Evolutionary conservation across 1,140 invertebrate genomes (phyloP), one percentile per base, ranked within the genome.

Genomic region (Drosophila lowei): DNA sequence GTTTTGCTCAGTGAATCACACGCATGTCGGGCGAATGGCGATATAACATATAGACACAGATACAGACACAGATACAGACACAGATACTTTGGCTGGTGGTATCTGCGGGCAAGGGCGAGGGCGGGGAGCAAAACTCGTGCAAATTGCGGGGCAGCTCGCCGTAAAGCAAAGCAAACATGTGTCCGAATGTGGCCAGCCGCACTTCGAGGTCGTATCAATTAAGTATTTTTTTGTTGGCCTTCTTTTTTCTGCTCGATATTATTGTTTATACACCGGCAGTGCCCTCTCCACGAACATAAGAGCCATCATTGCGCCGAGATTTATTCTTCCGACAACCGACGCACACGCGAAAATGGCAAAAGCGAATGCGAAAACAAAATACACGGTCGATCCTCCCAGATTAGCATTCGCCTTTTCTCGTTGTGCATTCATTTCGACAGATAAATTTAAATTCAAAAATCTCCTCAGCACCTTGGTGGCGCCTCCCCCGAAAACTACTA

Each of bases 191-290:
- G 42, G 57, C 25, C 30, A 6, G 21, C 7, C 30, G 30, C 30
- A 67, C 50, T 74, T 56, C 75, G 72, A 79, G 80, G 80, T 72
- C 72, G 60, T 50, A 73, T 79, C 72, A 72, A 84, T 84, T 79
- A 67, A 76, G 67, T 54, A 13, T 13, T 38, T 38, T 68, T 68
- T 46, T 55, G 53, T 42, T 30, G 47, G 16, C 41, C 34, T 42
- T 28, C 28, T 64, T 28, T 47, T 57, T 57, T 66, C 21, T 46
- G 58, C 30, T 23, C 11, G 34, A 11, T 38, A 13, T 52, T 47
- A 55, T 25, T 28, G 50, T 41, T 65, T 55, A 38, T 13, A 38
- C 34, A 4, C 11, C 13, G 34, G 34, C 11, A 38, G 34, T 38
- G 4, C 34, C 3, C 34, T 38, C 9, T 38, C 34, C 28, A 23